phyloP scores from a whole-genome alignment of 2,113 vertebrate genomes.

The Engystomops pustulosus region DNA sequence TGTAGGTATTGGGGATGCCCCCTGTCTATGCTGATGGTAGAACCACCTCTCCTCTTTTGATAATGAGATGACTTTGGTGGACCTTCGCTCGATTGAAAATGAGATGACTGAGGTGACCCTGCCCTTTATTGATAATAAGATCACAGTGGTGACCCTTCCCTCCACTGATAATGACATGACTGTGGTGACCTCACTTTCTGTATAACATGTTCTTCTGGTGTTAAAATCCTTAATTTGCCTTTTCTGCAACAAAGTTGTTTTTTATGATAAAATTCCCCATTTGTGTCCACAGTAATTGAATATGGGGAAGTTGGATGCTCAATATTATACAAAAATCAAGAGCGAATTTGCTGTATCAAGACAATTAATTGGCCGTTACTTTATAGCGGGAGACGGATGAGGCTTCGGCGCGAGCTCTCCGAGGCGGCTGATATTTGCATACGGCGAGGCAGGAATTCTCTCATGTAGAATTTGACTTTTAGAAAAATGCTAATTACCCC shows the following conservation, averaged over 20 bases:
- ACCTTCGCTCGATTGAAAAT: too few species aligned
- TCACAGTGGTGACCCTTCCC: too few species aligned
- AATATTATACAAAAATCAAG: not conserved
- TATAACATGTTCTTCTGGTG: not conserved
- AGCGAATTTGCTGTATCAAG: not conserved
- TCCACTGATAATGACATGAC: too few species aligned
- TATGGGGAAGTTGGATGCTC: too few species aligned
- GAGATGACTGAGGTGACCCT: too few species aligned
- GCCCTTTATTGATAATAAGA: too few species aligned
- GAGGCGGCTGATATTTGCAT: not conserved
- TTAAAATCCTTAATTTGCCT: not conserved
- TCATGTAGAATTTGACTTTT: conserved; percentile 26
- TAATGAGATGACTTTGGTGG: too few species aligned
- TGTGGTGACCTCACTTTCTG: not conserved
- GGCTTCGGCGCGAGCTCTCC: not conserved
- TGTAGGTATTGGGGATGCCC: too few species aligned
- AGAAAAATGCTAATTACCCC: conserved; percentile 12
- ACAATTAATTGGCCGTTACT: not conserved
- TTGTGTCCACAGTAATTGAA: too few species aligned
- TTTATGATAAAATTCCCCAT: not conserved
- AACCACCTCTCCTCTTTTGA: too few species aligned
- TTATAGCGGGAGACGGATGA: not conserved
- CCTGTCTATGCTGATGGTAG: too few species aligned
- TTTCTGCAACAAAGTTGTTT: not conserved
- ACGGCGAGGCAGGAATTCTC: not conserved